phyloP scores from a whole-genome alignment of 2,113 vertebrate genomes.

The Sialia sialis region DNA sequence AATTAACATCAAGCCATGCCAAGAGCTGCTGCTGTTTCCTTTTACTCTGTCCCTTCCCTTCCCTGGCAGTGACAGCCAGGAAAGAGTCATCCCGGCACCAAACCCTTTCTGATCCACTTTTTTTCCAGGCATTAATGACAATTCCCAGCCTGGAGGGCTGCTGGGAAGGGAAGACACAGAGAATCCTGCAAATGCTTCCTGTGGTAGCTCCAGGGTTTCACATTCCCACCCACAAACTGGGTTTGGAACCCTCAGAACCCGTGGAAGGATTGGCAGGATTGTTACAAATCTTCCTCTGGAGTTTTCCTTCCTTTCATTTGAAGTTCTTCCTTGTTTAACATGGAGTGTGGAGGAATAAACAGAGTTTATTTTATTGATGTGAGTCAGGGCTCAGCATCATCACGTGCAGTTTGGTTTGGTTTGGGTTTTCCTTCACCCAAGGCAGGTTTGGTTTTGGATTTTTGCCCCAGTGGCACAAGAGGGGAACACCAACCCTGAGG shows the following conservation, averaged over 20 bases:
- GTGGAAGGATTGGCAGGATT: background rate
- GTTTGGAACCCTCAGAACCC: background rate
- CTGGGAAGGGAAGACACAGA: background rate
- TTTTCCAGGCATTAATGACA: background rate
- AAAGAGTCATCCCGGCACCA: background rate
- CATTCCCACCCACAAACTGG: background rate
- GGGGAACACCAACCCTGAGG: background rate
- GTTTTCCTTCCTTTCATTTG: background rate
- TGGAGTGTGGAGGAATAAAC: background rate
- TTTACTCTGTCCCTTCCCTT: constrained; percentile 28
- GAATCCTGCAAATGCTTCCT: background rate
- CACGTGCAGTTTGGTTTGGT: background rate
- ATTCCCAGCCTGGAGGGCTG: background rate
- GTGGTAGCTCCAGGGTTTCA: background rate
- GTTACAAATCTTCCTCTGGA: background rate
- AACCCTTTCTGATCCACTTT: background rate
- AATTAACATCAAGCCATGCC: constrained; percentile 66
- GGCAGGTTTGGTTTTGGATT: background rate
- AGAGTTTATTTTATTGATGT: background rate
- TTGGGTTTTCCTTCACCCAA: background rate
- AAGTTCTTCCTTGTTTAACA: background rate
- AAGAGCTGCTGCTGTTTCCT: constrained; percentile 64
- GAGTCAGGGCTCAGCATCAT: background rate
- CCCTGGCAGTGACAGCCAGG: background rate
- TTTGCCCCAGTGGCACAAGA: background rate